phyloP scores from a whole-genome alignment of 1,140 invertebrate genomes.

The Vanessa tameamea region DNA sequence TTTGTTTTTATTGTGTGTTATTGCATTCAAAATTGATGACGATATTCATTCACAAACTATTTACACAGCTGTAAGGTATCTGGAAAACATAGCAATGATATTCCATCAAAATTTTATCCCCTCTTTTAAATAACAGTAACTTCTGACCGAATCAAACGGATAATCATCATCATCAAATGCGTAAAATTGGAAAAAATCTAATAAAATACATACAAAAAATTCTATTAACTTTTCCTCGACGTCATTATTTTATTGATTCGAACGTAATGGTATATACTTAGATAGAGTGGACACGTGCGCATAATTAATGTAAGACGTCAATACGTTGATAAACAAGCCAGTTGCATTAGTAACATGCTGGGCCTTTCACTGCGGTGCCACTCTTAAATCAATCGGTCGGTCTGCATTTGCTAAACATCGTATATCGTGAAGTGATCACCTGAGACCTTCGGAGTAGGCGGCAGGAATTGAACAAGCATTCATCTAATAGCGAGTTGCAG shows the following conservation, averaged over 20 bases:
- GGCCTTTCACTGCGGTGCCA: conserved; percentile 9
- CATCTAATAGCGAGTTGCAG: conserved; percentile 18
- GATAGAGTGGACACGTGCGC: conserved; percentile 10
- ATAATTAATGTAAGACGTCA: conserved; percentile 20
- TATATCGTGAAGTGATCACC: conserved; percentile 19
- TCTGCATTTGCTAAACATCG: conserved; percentile 20
- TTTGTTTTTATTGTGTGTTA: not conserved
- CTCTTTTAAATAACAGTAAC: not conserved
- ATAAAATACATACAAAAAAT: not conserved
- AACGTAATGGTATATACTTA: conserved; percentile 1
- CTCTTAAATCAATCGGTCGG: conserved; percentile 2
- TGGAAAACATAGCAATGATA: not conserved
- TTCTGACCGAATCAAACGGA: not conserved
- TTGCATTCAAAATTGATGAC: not conserved
- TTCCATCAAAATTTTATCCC: not conserved
- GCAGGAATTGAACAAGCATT: conserved; percentile 24
- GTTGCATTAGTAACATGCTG: conserved; percentile 13
- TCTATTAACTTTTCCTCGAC: not conserved
- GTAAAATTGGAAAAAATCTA: not conserved
- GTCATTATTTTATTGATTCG: conserved; percentile 8
- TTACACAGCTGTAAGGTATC: not conserved
- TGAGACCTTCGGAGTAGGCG: conserved; percentile 24
- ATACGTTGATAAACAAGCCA: not conserved
- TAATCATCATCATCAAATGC: not conserved
- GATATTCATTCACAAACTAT: not conserved